phyloP scores from a whole-genome alignment of 30 jellyfish, hydroid and myxozoan genomes.

The Aurelia coerulea region DNA sequence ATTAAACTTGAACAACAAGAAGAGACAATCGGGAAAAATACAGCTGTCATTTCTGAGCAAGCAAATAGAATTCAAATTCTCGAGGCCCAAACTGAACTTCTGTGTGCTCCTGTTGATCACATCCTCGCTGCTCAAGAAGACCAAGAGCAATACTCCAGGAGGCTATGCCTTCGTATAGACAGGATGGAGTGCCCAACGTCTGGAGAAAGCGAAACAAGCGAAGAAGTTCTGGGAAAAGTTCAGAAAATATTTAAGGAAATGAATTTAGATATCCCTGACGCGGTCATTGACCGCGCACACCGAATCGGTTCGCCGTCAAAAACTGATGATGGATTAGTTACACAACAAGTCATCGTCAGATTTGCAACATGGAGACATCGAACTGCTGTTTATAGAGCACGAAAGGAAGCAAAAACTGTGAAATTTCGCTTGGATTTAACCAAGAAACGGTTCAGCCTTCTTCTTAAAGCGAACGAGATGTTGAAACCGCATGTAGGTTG shows the following conservation, averaged over 20 bases:
- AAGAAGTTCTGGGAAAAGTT: constrained; percentile 8
- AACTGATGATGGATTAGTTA: constrained; percentile 2
- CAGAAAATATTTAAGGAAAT: constrained; percentile 22
- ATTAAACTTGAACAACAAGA: too few relatives aligned
- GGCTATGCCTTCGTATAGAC: neutral
- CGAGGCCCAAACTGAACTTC: too few relatives aligned
- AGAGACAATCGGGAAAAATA: too few relatives aligned
- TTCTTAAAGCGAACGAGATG: neutral
- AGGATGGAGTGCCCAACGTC: constrained; percentile 16
- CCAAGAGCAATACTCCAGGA: too few relatives aligned
- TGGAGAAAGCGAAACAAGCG: constrained; percentile 6
- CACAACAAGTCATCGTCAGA: too few relatives aligned
- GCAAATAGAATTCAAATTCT: too few relatives aligned
- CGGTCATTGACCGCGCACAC: constrained; percentile 61
- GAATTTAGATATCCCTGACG: constrained; percentile 30
- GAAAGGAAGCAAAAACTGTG: constrained; percentile 14
- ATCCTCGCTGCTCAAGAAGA: too few relatives aligned
- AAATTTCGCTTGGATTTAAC: constrained; percentile 51
- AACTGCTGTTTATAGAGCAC: constrained; percentile 42
- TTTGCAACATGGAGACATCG: constrained; percentile 53
- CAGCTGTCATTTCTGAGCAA: too few relatives aligned
- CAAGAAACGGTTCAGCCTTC: constrained; percentile 7
- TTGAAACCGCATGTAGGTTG: neutral
- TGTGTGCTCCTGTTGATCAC: too few relatives aligned
- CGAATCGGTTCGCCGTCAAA: constrained; percentile 35